These are phyloP conservation scores for Orchesella flavescens DNA, from an alignment of 2,888 invertebrate genomes.

Conservation along the genomic window DNA sequence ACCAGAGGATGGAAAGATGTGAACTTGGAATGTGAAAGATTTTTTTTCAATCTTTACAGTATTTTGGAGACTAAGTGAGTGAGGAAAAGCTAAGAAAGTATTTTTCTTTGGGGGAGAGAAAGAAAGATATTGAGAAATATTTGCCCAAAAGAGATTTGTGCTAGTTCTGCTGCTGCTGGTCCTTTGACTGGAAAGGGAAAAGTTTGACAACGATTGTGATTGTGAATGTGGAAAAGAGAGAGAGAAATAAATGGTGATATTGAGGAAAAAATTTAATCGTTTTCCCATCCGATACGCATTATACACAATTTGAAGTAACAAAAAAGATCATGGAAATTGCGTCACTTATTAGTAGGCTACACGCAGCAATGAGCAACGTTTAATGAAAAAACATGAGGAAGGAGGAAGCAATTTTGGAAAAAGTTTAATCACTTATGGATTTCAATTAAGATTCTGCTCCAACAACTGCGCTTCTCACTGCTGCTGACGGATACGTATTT, in stretches of 20 bases:
- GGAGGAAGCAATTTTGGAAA: conserved; percentile 8
- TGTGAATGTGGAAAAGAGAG: no score
- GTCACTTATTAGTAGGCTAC: no score
- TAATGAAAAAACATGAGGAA: background rate
- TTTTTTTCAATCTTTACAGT: background rate
- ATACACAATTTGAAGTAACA: no score
- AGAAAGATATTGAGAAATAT: background rate
- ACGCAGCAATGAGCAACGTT: no score
- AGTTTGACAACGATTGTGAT: background rate
- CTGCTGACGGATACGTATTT: no score
- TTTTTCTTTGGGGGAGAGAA: background rate
- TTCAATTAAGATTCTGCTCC: background rate
- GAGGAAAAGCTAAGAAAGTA: no score
- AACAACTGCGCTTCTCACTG: background rate
- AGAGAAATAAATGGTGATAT: background rate
- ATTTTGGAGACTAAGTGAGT: no score
- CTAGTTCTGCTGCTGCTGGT: no score
- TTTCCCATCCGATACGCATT: background rate
- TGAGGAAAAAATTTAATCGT: background rate
- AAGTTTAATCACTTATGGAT: conserved; percentile 21
- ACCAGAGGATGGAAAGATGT: no score
- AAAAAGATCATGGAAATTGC: no score
- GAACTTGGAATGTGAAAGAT: background rate
- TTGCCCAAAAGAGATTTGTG: background rate
- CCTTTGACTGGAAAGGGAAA: background rate